These are phyloP conservation scores for Lasioglossum oenotherae DNA, from an alignment of 2,888 invertebrate species.

Conservation along the genomic window DNA sequence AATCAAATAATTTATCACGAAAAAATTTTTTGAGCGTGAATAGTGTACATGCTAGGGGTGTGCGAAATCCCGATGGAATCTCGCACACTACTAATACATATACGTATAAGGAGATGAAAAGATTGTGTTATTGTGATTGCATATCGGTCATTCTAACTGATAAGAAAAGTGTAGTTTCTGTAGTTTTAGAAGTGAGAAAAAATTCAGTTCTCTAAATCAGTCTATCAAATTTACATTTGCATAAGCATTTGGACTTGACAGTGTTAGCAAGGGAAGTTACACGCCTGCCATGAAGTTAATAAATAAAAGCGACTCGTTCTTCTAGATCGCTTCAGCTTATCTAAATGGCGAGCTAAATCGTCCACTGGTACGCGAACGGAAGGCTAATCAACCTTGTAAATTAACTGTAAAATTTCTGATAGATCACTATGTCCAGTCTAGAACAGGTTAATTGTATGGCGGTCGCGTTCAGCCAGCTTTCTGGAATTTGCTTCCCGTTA, in stretches of 20 bases:
- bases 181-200: neutral
- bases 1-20: neutral
- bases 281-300: neutral
- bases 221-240: neutral
- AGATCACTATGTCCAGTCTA: neutral
- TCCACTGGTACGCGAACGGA: neutral
- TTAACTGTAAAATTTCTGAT: conserved; percentile 27
- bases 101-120: neutral
- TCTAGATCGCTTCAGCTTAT: neutral
- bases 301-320: neutral
- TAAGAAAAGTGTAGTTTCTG: neutral
- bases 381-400: conserved; percentile 21
- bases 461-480: conserved; percentile 66
- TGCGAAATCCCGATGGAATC: too few relatives aligned
- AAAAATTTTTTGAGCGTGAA: neutral
- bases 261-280: neutral
- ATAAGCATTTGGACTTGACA: neutral
- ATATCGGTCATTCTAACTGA: neutral
- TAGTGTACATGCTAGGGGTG: neutral
- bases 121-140: neutral
- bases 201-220: neutral
- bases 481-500: conserved; percentile 74
- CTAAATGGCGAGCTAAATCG: neutral
- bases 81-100: too few relatives aligned
- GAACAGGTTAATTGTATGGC: conserved; percentile 41